A percentile compares a stretch with the other conserved stretches of the same genome.
These are phyloP conservation scores for Syncerus caffer DNA, from an alignment of 2,797 vertebrate genomes.

Conservation along the genomic window DNA sequence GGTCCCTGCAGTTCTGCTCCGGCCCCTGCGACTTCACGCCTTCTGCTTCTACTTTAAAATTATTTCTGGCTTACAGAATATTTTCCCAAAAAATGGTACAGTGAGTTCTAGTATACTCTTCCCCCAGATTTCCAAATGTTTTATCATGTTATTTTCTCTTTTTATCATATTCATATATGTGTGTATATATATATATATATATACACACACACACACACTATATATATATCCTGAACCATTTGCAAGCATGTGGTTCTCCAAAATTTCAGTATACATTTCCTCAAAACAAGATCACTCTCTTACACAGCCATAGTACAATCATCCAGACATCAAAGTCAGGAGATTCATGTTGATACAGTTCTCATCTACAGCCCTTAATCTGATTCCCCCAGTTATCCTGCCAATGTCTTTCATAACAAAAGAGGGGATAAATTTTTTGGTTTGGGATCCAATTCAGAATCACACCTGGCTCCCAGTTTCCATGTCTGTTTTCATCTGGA, in stretches of 20 bases:
- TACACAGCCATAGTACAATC: neutral
- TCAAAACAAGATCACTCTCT: neutral
- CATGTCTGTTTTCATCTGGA: neutral
- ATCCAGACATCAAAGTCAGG: neutral
- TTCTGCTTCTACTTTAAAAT: neutral
- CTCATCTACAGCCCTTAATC: neutral
- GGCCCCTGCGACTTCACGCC: neutral
- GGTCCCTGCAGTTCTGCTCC: accelerated
- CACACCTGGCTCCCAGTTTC: accelerated
- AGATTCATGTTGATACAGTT: neutral
- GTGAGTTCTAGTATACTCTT: neutral
- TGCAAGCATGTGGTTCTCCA: neutral
- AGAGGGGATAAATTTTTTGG: neutral
- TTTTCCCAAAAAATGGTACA: neutral
- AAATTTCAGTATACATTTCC: neutral
- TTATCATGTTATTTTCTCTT: neutral
- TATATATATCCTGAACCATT: neutral
- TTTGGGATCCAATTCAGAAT: neutral
- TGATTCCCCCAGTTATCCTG: neutral
- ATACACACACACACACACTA: neutral
- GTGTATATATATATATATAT: neutral
- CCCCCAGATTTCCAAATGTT: neutral
- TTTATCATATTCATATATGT: neutral
- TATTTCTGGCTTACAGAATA: neutral
- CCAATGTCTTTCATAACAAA: neutral